phyloP scores from a whole-genome alignment of 2,113 vertebrate species.

The Tenebrosternarchus preto region DNA sequence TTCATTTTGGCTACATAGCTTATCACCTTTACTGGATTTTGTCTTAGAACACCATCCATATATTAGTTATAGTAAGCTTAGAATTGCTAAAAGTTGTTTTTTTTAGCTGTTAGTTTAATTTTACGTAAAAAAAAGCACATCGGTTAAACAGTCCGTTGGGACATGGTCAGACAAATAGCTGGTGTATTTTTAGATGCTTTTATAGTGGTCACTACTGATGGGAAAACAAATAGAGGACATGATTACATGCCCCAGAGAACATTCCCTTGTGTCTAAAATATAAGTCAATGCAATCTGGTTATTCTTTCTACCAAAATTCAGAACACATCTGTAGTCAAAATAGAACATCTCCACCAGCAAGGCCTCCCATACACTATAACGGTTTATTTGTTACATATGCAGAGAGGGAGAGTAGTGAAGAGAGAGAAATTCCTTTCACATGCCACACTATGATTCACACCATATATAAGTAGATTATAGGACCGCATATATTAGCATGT shows the following conservation, averaged over 20 bases:
- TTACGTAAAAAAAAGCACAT: background rate
- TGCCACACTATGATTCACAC: conserved; percentile 45
- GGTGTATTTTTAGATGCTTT: background rate
- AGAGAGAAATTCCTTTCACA: conserved; percentile 19
- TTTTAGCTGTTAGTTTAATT: background rate
- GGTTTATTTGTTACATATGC: background rate
- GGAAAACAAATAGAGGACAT: conserved; percentile 5
- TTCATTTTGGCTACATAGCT: background rate
- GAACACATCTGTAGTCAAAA: background rate
- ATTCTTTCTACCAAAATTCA: too few species aligned
- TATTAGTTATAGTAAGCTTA: background rate
- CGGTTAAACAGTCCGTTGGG: too few species aligned
- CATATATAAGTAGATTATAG: conserved; percentile 50
- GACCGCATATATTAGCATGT: conserved; percentile 31
- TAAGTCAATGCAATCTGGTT: background rate
- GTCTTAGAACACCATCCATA: background rate
- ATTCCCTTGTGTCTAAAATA: background rate
- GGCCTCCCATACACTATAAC: background rate
- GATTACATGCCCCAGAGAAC: background rate
- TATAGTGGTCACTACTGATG: background rate
- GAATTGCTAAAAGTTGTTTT: background rate
- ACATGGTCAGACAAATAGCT: background rate
- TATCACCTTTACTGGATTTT: background rate
- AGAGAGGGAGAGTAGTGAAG: conserved; percentile 10
- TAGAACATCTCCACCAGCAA: background rate